Percentiles rank a stretch among this genome's conserved stretches.
These are phyloP conservation scores for Peromyscus aztecus DNA, from an alignment of 2,797 vertebrate genomes.

Conservation along the genomic window DNA sequence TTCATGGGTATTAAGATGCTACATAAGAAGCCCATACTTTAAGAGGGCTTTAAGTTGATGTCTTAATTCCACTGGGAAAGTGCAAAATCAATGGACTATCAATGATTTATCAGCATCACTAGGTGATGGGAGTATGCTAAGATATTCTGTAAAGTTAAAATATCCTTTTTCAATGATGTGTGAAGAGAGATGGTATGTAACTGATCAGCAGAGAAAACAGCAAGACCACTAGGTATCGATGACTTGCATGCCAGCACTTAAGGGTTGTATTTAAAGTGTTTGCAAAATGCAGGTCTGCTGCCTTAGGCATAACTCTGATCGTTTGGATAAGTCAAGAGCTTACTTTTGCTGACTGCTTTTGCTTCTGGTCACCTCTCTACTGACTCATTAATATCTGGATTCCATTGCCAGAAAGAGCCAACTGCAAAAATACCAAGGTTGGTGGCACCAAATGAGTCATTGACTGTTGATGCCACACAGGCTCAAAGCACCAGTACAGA, in stretches of 20 bases:
- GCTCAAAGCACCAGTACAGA: background rate
- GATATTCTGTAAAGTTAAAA: background rate
- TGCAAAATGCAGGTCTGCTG: background rate
- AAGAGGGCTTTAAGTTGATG: background rate
- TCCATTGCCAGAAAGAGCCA: background rate
- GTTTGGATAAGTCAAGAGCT: background rate
- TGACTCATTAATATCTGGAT: conserved; percentile 57
- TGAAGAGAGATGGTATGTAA: background rate
- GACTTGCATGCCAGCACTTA: background rate
- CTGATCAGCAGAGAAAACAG: background rate
- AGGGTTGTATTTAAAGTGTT: background rate
- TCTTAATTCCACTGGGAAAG: background rate
- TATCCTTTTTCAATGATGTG: background rate
- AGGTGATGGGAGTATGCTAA: background rate
- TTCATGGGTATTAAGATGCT: background rate
- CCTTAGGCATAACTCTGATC: background rate
- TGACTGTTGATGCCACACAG: background rate
- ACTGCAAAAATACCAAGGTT: background rate
- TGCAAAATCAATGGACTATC: no score
- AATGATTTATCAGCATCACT: background rate
- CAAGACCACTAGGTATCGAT: background rate
- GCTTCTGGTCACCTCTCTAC: conserved; percentile 12
- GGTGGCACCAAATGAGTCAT: background rate
- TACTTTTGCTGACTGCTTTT: conserved; percentile 8
- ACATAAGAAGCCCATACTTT: background rate